Conservation (phyloP, 2,888 invertebrate species). For the Diadromus collaris region DNA sequence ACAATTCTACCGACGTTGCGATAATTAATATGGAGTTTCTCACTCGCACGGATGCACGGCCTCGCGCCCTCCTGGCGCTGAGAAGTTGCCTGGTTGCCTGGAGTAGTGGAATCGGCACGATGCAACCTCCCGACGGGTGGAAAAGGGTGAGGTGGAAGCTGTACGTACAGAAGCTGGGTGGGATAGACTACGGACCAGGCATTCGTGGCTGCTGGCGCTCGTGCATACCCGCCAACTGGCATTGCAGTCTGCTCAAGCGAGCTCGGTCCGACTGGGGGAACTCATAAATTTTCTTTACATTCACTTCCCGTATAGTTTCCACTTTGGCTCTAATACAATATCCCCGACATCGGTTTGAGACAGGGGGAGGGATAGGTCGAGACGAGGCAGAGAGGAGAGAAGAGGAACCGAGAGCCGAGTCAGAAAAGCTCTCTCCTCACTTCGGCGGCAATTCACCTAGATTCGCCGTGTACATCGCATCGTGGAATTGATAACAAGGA, state of each 20-base stretch:
- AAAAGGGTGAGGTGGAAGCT: neutral
- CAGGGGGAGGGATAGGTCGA: neutral
- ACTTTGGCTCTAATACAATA: conserved; percentile 56
- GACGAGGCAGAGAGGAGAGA: neutral
- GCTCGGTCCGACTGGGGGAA: conserved; percentile 56
- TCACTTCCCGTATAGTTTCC: conserved; percentile 55
- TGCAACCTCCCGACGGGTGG: conserved; percentile 17
- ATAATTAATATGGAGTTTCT: conserved; percentile 69
- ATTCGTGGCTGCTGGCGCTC: conserved; percentile 31
- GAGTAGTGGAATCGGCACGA: conserved; percentile 25
- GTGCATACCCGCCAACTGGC: conserved; percentile 29
- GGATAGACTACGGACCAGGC: conserved; percentile 31
- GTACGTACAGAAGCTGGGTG: conserved; percentile 50
- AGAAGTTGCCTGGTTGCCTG: conserved; percentile 51
- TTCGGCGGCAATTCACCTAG: conserved; percentile 57
- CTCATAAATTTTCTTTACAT: conserved; percentile 70
- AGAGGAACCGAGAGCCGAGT: conserved; percentile 9
- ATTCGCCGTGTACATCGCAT: conserved; percentile 45
- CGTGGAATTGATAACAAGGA: conserved; percentile 55
- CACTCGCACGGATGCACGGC: conserved; percentile 14
- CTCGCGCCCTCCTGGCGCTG: conserved; percentile 26
- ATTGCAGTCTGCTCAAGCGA: conserved; percentile 60
- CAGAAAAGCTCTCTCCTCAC: conserved; percentile 34
- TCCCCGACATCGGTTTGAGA: conserved; percentile 16
- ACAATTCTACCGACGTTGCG: conserved; percentile 57